Evolutionary conservation across 37 sponge, comb jelly and placozoan species (phyloP).

Genomic region (Bolinopsis microptera): DNA sequence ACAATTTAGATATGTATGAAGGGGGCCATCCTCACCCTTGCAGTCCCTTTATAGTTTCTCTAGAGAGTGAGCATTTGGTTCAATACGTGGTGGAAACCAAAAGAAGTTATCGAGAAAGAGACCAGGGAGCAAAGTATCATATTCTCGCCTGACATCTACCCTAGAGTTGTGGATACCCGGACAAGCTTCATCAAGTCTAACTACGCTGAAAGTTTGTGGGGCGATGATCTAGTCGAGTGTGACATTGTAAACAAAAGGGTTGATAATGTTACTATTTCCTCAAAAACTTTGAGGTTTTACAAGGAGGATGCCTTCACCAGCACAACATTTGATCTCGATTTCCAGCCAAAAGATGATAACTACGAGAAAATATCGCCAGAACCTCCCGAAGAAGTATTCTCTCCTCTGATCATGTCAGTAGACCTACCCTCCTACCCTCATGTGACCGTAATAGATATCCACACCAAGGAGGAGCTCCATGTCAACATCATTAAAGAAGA

Average conservation of each 20-base stretch:
- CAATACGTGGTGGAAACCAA: neutral
- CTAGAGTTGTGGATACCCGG: neutral
- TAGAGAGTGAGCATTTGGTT: neutral
- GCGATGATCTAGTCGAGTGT: slow-evolving; percentile 21
- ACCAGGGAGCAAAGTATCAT: neutral
- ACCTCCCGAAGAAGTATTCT: neutral
- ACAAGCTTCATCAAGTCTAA: neutral
- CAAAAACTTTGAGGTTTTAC: neutral
- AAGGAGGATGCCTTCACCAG: neutral
- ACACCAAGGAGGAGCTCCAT: neutral
- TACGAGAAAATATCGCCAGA: slow-evolving; percentile 15
- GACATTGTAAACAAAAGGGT: neutral
- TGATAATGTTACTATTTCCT: slow-evolving; percentile 5
- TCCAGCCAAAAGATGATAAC: neutral
- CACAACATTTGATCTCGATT: slow-evolving; percentile 9
- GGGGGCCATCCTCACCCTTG: neutral
- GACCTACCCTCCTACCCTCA: neutral
- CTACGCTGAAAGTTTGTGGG: neutral
- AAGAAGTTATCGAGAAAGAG: slow-evolving; percentile 12
- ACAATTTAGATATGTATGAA: neutral
- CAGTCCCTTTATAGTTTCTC: neutral
- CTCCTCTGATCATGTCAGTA: neutral
- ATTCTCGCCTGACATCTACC: neutral
- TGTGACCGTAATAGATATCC: neutral
- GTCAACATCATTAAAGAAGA: neutral